Base-by-base conservation (phyloP, 2,113 vertebrate species). In the Chaetorhynchus papuensis region DNA sequence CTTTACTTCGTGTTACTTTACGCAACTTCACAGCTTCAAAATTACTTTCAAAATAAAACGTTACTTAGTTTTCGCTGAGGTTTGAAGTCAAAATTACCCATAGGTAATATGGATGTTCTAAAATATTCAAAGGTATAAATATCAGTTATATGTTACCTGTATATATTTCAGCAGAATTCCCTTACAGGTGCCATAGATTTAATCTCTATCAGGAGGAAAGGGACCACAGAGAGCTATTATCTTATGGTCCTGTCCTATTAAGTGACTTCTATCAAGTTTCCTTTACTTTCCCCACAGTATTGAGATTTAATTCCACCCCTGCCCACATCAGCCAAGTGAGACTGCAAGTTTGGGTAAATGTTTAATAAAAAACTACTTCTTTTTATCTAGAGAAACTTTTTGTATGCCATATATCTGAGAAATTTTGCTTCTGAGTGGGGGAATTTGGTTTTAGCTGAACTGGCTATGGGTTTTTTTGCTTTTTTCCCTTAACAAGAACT, bases 11-110 rank as follows among this genome's bases (percentile, higher is more conserved):
- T 27, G 39, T 39, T 10, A n/a, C 7, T 64, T 74, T 15, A 39
- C 0, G 0, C 33, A 37, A 8, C 7, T 63, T 33, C 35, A 39
- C 2, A 15, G 12, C 10, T n/a, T 74, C 39, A 22, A 57, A 80
- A 52, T 64, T 7, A 14, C 20, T n/a, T 61, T 33, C 33, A 54
- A 61, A 30, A 37, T 18, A 42, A 65, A 44, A 4, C 18, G 8
- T 22, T 59, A 10, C 14, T 31, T 37, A 2, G 4, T 13, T 56
- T 47, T 60, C 39, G 8, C 23, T 14, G 3, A 44, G 39, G 3
- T 11, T 65, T 63, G n/a, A 63, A 54, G 17, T 41, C 7, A 59
- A 87, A 75, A n/a, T 27, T 4, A 44, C 19, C 7, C 27, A 20
- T 8, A 22, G 6, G 33, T 39, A 42, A 11, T 7, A 7, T n/a